Evolutionary conservation across 1,140 invertebrate genomes (phyloP), one percentile per base, ranked within the genome.

Genomic region (Plectus sambesii): DNA sequence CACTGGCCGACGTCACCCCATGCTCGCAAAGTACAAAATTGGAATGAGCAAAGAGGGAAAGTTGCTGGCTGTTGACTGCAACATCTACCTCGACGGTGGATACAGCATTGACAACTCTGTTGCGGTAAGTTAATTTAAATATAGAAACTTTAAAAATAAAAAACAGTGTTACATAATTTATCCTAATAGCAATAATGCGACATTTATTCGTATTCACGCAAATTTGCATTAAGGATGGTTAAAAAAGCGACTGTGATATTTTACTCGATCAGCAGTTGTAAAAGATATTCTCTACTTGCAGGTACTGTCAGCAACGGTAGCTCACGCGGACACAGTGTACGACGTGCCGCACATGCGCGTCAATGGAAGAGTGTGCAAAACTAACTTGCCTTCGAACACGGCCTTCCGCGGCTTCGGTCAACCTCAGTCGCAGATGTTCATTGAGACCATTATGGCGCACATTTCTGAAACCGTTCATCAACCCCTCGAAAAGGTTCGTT

Each of bases 401-500:
- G 72, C 73, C 0, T 71, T 74, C 55, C 42, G 73, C 25, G 72
- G 70, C 4, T 73, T 71, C 62, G 73, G 73, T 30, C 60, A 58
- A 19, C 69, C 70, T n/a, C 73, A 74, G 55, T 62, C 56, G 1
- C 59, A 65, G 48, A 59, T 70, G 49, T 42, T 70, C 1, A 46
- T 53, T 23, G 72, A 74, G 49, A 60, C 47, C 5, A 61, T 62
- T 6, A 58, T 74, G 9, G 52, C 54, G 23, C 49, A 70, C 26
- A 59, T 72, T 4, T 64, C 70, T 17, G 25, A 48, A 23, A 54
- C 53, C 22, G 53, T 71, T 2, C 41, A 46, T 2, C 47, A 61
- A 6, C 35, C 52, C 5, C 47, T 57, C 38, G 50, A 47, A 5
- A 44, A 62, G 61, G 68, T 67, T 45, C 33, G 38, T 22, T 40